A percentile compares a stretch with the other conserved stretches of the same genome.
phyloP scores from a whole-genome alignment of 1,140 invertebrate species.

The Pachypeltis micranthus region DNA sequence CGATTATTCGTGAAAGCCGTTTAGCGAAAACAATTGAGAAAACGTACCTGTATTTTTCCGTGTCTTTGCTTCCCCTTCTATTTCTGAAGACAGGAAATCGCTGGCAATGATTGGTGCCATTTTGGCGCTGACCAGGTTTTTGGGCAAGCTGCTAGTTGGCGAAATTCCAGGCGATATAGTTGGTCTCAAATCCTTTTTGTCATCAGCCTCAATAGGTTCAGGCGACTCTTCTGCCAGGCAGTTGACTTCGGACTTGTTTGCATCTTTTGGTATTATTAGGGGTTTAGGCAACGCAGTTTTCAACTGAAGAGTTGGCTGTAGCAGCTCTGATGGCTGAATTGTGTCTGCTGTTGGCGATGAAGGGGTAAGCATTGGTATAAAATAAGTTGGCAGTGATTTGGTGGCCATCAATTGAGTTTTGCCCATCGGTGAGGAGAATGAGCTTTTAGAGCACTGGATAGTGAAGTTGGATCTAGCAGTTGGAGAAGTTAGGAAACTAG shows the following conservation, averaged over 20 bases:
- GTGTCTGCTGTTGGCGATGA: conserved; percentile 20
- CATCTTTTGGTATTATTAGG: too few species aligned
- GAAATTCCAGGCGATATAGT: conserved; percentile 22
- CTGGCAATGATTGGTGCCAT: not conserved
- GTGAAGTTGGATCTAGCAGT: conserved; percentile 20
- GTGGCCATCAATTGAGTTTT: not conserved
- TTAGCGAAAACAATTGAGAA: too few species aligned
- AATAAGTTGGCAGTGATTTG: conserved; percentile 16
- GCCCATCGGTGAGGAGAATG: not conserved
- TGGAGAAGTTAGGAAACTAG: conserved; percentile 22
- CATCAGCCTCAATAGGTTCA: not conserved
- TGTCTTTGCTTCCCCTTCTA: not conserved
- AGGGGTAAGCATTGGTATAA: conserved; percentile 13
- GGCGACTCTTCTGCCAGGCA: not conserved
- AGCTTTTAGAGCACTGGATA: conserved; percentile 17
- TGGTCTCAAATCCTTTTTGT: conserved; percentile 18
- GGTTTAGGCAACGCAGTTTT: too few species aligned
- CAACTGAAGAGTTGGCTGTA: too few species aligned
- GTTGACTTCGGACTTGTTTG: too few species aligned
- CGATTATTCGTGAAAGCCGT: too few species aligned
- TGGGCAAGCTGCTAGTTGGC: conserved; percentile 10
- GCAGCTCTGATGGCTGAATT: not conserved
- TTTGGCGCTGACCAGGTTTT: not conserved
- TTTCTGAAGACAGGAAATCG: not conserved
- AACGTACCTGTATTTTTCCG: not conserved